Evolutionary conservation across 2,797 vertebrate genomes (phyloP), one percentile per base, ranked within the genome.

Genomic region (Hydrocynus forskahlii): DNA sequence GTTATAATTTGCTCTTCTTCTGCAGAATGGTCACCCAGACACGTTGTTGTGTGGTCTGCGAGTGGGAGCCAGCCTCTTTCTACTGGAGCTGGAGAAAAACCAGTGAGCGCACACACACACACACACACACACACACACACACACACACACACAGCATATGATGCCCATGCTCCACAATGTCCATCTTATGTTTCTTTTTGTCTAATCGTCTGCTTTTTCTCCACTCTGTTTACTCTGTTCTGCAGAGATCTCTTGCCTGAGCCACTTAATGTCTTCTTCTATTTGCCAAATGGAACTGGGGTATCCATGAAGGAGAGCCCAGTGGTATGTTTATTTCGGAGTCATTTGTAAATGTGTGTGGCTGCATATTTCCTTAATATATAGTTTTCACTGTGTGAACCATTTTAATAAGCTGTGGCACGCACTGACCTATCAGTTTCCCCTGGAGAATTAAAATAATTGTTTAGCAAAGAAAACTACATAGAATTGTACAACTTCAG

Each of bases 21-120:
- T 75, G 52, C 87, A 95, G 95, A 90, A 89, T 4, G 91, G 91
- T 1, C 95, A 94, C 88, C 92, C 95, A 0, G 74, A 91, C 78
- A 85, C 1, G 43, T 89, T 97, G 87, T 86, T 75, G 76, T 90
- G 95, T 71, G 92, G 89, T 14, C 67, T 98, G 89, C 91, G 95
- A 85, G 76, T 96, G 52, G 93, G 93, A 8, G 95, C 93, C 23
- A 84, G 64, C 0, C 76, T 63, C 19, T 89, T 95, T 48, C 74
- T 95, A 14, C 82, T 98, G 90, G 95, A 98, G 83, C 92, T 99
- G 91, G 91, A 94, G 81, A 96, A 95, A 83, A 97, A 96, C 82
- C 92, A 93, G 97, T 98, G 90, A 95, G 95, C 88, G 6, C 66
- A n/a, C 35, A 54, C 69, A 60, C 17, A 43, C 21, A 75, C 55